These are phyloP conservation scores for Pipistrellus nathusii DNA, from an alignment of 2,797 vertebrate species.

Conservation along the genomic window DNA sequence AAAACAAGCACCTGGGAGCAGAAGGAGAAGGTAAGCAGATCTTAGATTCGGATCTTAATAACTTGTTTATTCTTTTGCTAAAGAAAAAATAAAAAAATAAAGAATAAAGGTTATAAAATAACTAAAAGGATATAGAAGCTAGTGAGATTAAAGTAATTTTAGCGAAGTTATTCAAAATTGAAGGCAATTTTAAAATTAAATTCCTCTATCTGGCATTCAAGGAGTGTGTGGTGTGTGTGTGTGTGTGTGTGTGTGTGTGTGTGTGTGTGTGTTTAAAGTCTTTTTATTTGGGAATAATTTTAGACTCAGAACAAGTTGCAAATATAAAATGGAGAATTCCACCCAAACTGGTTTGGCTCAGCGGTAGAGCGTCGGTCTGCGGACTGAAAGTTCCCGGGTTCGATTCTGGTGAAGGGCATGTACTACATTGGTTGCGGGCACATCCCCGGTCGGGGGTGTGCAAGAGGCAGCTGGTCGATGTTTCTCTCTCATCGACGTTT, in stretches of 20 bases:
- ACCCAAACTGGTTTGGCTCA: too few relatives aligned
- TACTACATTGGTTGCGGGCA: too few relatives aligned
- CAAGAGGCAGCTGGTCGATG: too few relatives aligned
- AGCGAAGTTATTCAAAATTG: background rate
- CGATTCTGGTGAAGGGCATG: too few relatives aligned
- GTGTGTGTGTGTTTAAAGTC: background rate
- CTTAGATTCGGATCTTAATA: background rate
- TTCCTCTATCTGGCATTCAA: background rate
- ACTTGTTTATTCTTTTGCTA: constrained; percentile 1
- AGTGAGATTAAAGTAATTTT: background rate
- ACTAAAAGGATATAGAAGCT: background rate
- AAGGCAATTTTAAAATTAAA: constrained; percentile 49
- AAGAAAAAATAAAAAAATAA: background rate
- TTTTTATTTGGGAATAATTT: background rate
- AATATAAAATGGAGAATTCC: background rate
- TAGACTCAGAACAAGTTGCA: background rate
- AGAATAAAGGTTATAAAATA: background rate
- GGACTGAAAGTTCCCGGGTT: too few relatives aligned
- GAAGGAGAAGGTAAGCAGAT: background rate
- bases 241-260: too few relatives aligned
- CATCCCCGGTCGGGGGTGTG: too few relatives aligned
- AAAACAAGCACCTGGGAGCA: background rate
- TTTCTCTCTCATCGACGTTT: too few relatives aligned
- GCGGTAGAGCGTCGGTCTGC: too few relatives aligned
- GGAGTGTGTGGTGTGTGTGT: too few relatives aligned